phyloP scores from a whole-genome alignment of 2,888 invertebrate species.

The Tachina grossa region DNA sequence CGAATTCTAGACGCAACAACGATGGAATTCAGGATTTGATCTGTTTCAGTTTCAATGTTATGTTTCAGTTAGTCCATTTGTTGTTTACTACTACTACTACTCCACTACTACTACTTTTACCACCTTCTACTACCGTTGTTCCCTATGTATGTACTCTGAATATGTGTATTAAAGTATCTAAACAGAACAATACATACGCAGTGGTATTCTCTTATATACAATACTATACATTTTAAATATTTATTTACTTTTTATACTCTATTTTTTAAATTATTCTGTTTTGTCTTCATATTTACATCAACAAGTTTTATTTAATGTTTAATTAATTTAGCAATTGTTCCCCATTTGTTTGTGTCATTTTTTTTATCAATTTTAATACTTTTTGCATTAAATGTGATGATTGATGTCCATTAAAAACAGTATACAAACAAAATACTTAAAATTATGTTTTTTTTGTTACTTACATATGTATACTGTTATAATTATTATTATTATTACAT shows the following conservation, averaged over 20 bases:
- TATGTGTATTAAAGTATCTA: constrained; percentile 36
- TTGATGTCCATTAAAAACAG: constrained; percentile 41
- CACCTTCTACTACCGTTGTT: constrained; percentile 66
- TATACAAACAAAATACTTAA: constrained; percentile 9
- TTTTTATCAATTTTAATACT: not conserved
- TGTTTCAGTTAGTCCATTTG: constrained; percentile 72
- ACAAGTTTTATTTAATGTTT: constrained; percentile 36
- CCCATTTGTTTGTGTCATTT: constrained; percentile 27
- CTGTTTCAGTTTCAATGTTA: constrained; percentile 71
- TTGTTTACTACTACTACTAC: constrained; percentile 70
- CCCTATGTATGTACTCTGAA: constrained; percentile 41
- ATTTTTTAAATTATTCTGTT: constrained; percentile 22
- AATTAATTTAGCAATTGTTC: constrained; percentile 27
- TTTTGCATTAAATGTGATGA: constrained; percentile 55
- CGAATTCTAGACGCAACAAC: constrained; percentile 76
- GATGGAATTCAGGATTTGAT: constrained; percentile 78
- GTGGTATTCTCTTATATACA: constrained; percentile 59
- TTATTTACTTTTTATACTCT: constrained; percentile 50
- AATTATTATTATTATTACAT: constrained; percentile 45
- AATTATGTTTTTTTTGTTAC: constrained; percentile 58
- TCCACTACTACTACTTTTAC: constrained; percentile 61
- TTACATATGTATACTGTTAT: constrained; percentile 29
- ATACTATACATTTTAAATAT: constrained; percentile 41
- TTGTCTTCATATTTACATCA: constrained; percentile 50
- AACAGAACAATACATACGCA: constrained; percentile 58